Evolutionary conservation across 1,140 invertebrate species (phyloP).

Genomic region (Pachyrhynchus sulphureomaculatus): DNA sequence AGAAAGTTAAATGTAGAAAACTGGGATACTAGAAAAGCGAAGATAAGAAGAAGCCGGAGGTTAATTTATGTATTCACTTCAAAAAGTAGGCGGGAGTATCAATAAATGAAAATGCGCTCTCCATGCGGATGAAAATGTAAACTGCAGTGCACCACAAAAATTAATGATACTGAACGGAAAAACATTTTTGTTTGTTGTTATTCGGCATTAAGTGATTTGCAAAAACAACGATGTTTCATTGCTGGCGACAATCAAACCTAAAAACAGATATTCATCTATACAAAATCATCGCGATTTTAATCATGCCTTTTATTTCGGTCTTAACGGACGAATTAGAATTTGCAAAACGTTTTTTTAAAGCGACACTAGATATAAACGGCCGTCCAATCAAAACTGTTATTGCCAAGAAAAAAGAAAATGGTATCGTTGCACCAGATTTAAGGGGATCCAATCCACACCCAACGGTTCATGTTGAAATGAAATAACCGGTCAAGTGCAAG

Average conservation of each 20-base stretch:
- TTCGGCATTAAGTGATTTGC: not conserved
- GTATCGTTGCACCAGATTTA: not conserved
- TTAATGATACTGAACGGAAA: not conserved
- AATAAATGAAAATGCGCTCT: not conserved
- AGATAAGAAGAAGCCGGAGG: not conserved
- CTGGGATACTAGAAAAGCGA: slow-evolving; percentile 1
- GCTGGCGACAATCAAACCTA: slow-evolving; percentile 9
- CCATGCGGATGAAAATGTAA: not conserved
- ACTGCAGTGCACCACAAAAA: not conserved
- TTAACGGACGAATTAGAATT: slow-evolving; percentile 4
- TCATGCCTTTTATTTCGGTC: not conserved
- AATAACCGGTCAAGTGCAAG: no score
- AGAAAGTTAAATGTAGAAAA: slow-evolving; percentile 3
- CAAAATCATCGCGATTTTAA: not conserved
- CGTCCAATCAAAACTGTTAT: slow-evolving; percentile 3
- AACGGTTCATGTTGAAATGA: not conserved
- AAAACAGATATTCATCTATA: not conserved
- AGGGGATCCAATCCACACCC: not conserved
- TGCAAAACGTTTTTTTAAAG: slow-evolving; percentile 1
- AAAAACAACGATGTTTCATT: slow-evolving; percentile 2
- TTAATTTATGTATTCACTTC: not conserved
- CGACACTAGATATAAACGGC: slow-evolving; percentile 1
- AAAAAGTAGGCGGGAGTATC: not conserved
- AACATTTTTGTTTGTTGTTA: not conserved
- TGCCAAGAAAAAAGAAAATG: not conserved